phyloP scores from a whole-genome alignment of 2,113 vertebrate genomes.

The Raja brachyura region DNA sequence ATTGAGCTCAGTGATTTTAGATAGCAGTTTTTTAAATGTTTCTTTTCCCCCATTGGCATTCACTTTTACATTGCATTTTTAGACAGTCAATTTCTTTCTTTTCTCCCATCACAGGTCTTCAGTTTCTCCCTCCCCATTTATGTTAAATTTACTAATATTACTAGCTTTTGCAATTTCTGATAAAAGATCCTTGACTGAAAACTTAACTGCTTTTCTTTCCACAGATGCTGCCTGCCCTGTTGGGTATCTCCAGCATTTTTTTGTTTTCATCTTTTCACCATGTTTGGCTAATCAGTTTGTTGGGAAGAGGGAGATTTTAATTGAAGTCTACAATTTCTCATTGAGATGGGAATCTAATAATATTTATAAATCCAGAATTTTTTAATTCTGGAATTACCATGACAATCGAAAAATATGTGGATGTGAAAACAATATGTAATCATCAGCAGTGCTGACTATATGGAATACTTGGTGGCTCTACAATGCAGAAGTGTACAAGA shows the following conservation, averaged over 20 bases:
- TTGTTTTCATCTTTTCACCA: not conserved
- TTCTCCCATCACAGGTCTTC: too few species aligned
- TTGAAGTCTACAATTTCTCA: not conserved
- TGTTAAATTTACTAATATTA: too few species aligned
- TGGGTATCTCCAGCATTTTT: not conserved
- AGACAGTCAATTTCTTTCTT: too few species aligned
- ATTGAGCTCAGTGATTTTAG: too few species aligned
- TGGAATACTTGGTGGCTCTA: not conserved
- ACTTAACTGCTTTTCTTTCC: too few species aligned
- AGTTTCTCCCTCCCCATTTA: too few species aligned
- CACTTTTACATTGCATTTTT: too few species aligned
- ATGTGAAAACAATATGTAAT: not conserved
- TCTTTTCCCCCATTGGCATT: too few species aligned
- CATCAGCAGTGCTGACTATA: not conserved
- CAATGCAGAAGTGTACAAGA: not conserved
- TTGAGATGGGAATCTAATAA: not conserved
- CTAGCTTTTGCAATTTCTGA: too few species aligned
- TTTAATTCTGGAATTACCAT: not conserved
- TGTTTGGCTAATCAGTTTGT: not conserved
- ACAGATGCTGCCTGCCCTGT: too few species aligned
- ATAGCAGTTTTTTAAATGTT: too few species aligned
- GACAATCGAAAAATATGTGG: not conserved
- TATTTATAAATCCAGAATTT: not conserved
- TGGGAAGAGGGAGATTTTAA: not conserved
- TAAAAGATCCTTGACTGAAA: too few species aligned